phyloP scores from a whole-genome alignment of 2,797 vertebrate species.

The Rhinogobio ventralis region DNA sequence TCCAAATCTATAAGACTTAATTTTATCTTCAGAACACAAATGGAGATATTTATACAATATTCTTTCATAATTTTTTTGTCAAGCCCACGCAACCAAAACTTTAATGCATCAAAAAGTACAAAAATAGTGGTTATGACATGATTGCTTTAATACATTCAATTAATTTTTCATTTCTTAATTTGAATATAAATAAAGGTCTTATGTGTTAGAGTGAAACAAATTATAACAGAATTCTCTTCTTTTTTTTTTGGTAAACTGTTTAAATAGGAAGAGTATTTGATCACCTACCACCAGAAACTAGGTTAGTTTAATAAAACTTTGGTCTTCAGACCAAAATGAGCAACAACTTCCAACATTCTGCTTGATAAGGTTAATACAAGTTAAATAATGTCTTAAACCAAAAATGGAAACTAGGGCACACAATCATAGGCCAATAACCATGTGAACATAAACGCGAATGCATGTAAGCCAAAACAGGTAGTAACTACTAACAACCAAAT shows the following conservation, averaged over 20 bases:
- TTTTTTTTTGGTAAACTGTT: not conserved
- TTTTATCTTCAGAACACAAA: not conserved
- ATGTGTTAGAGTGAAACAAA: not conserved
- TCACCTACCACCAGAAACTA: slow-evolving; percentile 12
- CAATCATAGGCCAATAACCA: not conserved
- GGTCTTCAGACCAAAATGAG: not conserved
- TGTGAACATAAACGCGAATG: not conserved
- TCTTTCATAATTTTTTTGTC: not conserved
- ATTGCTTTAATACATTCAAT: not conserved
- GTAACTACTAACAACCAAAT: not conserved
- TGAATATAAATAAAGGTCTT: not conserved
- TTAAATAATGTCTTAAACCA: not conserved
- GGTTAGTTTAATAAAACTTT: not conserved
- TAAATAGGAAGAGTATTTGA: not conserved
- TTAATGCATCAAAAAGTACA: not conserved
- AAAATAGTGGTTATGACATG: too few species aligned
- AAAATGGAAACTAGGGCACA: not conserved
- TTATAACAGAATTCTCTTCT: not conserved
- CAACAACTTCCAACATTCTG: not conserved
- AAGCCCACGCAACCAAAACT: not conserved
- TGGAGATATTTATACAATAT: not conserved
- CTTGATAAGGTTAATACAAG: not conserved
- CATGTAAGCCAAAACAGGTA: not conserved
- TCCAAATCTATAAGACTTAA: not conserved
- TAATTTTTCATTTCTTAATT: not conserved